Conservation (phyloP, 2,113 vertebrate genomes). For the Aegypius monachus region DNA sequence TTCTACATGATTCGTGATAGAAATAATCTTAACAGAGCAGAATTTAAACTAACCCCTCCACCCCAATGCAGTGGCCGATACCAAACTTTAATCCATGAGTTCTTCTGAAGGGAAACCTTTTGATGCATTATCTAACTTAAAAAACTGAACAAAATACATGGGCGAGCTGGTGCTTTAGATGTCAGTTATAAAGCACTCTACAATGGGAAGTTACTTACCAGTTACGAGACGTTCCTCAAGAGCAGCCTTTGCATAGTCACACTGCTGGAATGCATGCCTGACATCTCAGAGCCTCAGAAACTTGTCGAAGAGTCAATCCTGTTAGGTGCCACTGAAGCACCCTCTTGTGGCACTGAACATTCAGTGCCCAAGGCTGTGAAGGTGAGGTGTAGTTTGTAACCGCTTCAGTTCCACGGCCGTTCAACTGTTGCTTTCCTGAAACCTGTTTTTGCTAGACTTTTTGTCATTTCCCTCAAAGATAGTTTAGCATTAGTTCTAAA, state of each 20-base stretch:
- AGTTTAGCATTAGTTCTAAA: background rate
- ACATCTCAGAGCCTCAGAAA: background rate
- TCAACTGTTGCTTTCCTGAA: background rate
- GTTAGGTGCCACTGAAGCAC: conserved; percentile 26
- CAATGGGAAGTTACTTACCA: conserved; percentile 50
- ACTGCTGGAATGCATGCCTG: background rate
- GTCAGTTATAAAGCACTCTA: background rate
- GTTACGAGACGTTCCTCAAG: background rate
- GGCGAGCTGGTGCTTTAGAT: background rate
- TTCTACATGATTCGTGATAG: background rate
- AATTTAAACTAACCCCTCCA: background rate
- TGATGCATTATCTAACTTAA: background rate
- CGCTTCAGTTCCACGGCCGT: rapidly evolving
- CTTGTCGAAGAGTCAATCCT: background rate
- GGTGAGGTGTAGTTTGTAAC: background rate
- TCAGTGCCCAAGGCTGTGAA: background rate
- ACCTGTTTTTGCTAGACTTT: background rate
- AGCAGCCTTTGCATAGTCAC: background rate
- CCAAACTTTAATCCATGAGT: rapidly evolving
- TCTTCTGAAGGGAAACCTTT: background rate
- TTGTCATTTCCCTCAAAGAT: background rate
- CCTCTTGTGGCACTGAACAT: conserved; percentile 36
- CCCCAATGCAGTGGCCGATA: rapidly evolving
- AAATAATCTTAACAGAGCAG: background rate
- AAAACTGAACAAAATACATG: rapidly evolving